A percentile compares a stretch with the other conserved stretches of the same genome.
phyloP scores from a whole-genome alignment of 2,888 invertebrate species.

The Mongoloraphidia duomilia region DNA sequence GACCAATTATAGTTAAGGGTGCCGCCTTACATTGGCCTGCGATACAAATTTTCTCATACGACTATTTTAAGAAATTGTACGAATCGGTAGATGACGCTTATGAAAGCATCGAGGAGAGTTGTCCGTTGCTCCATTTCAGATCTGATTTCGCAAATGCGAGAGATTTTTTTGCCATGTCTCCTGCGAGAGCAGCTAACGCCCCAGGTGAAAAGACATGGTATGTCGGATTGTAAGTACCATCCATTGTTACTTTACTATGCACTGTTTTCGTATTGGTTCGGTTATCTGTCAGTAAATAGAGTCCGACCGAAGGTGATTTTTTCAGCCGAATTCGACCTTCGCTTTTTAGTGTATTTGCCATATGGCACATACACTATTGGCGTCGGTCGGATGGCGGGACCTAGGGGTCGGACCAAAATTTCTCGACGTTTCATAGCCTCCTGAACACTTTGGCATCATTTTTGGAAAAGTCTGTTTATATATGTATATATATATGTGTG shows the following conservation, averaged over 20 bases:
- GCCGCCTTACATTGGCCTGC: conserved; percentile 69
- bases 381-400: no score
- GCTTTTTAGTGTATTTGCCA: no score
- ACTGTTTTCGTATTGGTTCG: conserved; percentile 3
- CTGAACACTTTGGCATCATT: no score
- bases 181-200: conserved; percentile 44
- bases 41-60: conserved; percentile 45
- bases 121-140: conserved; percentile 77
- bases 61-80: conserved; percentile 56
- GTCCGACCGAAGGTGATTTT: background rate
- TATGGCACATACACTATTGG: no score
- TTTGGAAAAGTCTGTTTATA: no score
- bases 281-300: background rate
- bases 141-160: conserved; percentile 60
- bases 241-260: background rate
- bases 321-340: no score
- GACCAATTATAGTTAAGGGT: conserved; percentile 65
- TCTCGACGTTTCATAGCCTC: no score
- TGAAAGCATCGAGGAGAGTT: conserved; percentile 61
- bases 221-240: conserved; percentile 64
- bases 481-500: no score
- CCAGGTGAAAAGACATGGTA: conserved; percentile 65
- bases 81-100: conserved; percentile 52
- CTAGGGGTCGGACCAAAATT: no score
- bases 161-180: conserved; percentile 65